Evolutionary conservation across 2,113 vertebrate genomes (phyloP).

Genomic region (Uropsilus gracilis): DNA sequence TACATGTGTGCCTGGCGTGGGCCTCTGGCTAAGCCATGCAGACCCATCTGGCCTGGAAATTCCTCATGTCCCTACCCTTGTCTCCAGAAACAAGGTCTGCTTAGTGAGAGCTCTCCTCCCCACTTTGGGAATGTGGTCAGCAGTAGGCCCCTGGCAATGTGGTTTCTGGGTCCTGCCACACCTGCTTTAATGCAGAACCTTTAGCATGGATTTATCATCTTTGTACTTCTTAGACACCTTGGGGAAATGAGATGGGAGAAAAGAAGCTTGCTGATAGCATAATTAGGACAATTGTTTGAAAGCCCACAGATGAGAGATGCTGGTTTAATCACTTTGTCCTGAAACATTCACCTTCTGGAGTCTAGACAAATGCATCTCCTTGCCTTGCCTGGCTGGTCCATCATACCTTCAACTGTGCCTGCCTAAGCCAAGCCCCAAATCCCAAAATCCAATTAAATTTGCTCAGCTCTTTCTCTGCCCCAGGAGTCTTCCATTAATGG

Average conservation of each 20-base stretch:
- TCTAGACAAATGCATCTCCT: background rate
- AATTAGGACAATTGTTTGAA: background rate
- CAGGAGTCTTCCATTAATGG: background rate
- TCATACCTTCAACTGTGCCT: background rate
- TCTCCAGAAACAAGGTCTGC: background rate
- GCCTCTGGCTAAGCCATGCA: background rate
- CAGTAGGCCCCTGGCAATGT: background rate
- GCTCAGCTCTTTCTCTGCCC: background rate
- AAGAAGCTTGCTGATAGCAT: background rate
- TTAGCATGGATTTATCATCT: background rate
- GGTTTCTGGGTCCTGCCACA: background rate
- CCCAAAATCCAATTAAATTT: background rate
- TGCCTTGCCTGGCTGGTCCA: background rate
- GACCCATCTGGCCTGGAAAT: background rate
- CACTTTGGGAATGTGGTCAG: background rate
- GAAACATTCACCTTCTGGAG: conserved; percentile 9
- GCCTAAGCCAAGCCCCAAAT: background rate
- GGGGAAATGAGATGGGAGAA: background rate
- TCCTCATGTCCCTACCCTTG: background rate
- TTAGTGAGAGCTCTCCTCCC: background rate
- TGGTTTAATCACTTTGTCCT: background rate
- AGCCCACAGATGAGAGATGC: background rate
- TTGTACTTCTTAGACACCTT: background rate
- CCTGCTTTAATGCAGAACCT: background rate
- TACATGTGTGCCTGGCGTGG: background rate